Base-by-base conservation (phyloP, 2,797 vertebrate species). In the Psittacula derbiana region DNA sequence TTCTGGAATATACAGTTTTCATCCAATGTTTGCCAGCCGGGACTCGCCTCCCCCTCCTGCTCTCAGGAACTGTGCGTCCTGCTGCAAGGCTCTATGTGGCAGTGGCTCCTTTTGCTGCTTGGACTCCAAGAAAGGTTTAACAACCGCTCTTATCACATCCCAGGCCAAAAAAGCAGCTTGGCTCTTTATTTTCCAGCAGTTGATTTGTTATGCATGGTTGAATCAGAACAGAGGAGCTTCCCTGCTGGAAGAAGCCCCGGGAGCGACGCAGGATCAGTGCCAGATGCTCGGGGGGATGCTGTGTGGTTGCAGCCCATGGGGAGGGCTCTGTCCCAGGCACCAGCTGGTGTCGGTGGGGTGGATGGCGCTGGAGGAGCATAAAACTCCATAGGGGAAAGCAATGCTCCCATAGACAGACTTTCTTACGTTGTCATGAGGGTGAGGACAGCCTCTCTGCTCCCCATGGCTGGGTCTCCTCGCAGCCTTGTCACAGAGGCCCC, bases 121-220 rank as follows among this genome's bases (percentile, higher is more conserved):
- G 15, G 38, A 21, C 91, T 88, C 87, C 43, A 60, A 57, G 70
- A 47, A 95, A 55, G 33, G 8, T 91, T 75, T 73, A 66, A 73
- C 2, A 2, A 86, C 86, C 0, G 1, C 60, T 88, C 88, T 72
- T 60, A n/a, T 13, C 75, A 3, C 62, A 83, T 43, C 73, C 72
- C 2, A 2, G 92, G 87, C 91, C 92, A 88, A 94, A 95, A 90
- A 92, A 88, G 86, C 95, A 96, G 91, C 93, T 90, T 76, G 88
- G 91, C 73, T 96, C 70, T 95, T 91, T 91, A 28, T 95, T 87
- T 86, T 33, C 66, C 85, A 70, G 95, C 60, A 73, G 74, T 18
- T 79, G 85, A 88, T 96, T 95, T 90, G n/a, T 78, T 82, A 76
- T 67, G 92, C 96, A 70, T 70, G 91, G 93, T 19, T 88, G 94